Evolutionary conservation across 2,888 invertebrate genomes (phyloP).

Genomic region (Callyntrura guangdongensis): DNA sequence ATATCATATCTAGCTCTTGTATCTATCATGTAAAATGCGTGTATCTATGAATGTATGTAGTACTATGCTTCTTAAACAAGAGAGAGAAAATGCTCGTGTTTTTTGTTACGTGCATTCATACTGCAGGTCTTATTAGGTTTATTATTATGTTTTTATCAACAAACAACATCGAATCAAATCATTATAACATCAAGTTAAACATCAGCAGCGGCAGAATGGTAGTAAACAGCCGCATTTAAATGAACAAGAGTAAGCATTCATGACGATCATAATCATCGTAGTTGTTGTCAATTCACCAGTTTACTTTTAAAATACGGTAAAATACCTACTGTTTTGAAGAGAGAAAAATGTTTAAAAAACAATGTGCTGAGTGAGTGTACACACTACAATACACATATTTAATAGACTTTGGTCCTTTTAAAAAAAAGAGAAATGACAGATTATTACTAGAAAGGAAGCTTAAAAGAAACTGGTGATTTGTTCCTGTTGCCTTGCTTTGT

Average conservation of each 20-base stretch:
- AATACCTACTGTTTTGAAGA: too few species aligned
- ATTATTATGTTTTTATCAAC: neutral
- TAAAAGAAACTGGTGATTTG: too few species aligned
- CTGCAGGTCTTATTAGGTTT: slow-evolving; percentile 1
- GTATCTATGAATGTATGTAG: too few species aligned
- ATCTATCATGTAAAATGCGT: slow-evolving; percentile 18
- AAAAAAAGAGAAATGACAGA: slow-evolving; percentile 17
- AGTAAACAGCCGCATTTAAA: neutral
- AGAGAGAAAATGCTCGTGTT: too few species aligned
- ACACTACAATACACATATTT: neutral
- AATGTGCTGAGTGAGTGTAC: neutral
- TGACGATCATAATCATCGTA: too few species aligned
- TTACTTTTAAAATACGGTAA: too few species aligned
- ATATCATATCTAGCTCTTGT: too few species aligned
- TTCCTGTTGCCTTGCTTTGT: too few species aligned
- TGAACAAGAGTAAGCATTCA: neutral
- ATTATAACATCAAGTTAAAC: slow-evolving; percentile 24
- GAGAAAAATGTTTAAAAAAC: too few species aligned
- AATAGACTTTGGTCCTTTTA: neutral
- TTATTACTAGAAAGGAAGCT: slow-evolving; percentile 1
- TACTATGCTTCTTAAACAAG: too few species aligned
- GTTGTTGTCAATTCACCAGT: too few species aligned
- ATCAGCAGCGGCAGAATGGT: neutral
- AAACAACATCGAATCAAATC: slow-evolving; percentile 36
- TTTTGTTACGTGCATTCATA: neutral